Conservation (phyloP, 2,888 invertebrate genomes). For the Phengaris arion region DNA sequence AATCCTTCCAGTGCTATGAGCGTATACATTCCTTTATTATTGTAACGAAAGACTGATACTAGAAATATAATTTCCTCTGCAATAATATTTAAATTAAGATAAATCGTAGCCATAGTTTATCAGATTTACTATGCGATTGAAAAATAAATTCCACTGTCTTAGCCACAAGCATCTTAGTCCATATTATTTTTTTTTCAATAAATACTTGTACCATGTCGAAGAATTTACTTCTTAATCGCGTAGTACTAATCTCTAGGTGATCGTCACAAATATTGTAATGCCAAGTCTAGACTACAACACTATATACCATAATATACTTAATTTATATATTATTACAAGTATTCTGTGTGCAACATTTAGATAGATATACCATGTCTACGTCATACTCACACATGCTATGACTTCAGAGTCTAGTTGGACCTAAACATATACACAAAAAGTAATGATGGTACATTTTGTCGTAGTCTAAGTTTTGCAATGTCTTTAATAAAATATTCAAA, state of each 20-base stretch:
- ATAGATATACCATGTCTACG: neutral
- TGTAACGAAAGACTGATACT: slow-evolving; percentile 63
- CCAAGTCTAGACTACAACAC: neutral
- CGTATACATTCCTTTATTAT: slow-evolving; percentile 52
- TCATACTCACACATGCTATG: neutral
- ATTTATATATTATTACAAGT: neutral
- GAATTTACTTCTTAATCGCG: slow-evolving; percentile 17
- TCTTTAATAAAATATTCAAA: neutral
- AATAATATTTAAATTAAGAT: slow-evolving; percentile 28
- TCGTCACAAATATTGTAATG: slow-evolving; percentile 16
- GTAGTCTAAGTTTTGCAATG: slow-evolving; percentile 8
- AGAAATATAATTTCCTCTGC: slow-evolving; percentile 39
- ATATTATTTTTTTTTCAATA: neutral
- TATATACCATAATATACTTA: neutral
- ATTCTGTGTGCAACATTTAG: neutral
- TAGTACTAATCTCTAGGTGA: slow-evolving; percentile 17
- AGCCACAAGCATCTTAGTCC: neutral
- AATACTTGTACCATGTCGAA: neutral
- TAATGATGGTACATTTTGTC: neutral
- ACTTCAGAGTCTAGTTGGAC: neutral
- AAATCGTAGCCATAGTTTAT: slow-evolving; percentile 22
- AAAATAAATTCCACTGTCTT: slow-evolving; percentile 11
- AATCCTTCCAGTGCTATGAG: slow-evolving; percentile 77
- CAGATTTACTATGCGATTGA: slow-evolving; percentile 18
- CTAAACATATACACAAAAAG: neutral